Base-by-base conservation (phyloP, 1,140 invertebrate genomes). In the Drosophila ambigua region DNA sequence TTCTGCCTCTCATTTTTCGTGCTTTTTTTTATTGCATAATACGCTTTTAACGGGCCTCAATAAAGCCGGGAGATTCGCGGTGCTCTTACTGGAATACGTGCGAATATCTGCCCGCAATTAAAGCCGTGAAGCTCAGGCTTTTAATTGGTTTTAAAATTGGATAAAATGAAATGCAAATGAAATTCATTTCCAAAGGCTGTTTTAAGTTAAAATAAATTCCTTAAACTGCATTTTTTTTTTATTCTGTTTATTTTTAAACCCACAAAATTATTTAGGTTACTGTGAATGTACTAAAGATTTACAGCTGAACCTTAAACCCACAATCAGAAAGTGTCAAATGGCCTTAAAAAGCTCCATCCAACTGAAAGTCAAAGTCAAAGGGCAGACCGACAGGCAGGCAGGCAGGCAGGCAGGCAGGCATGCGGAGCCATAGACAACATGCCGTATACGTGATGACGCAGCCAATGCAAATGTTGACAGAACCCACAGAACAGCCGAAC, bases 21-120 rank as follows among this genome's bases (percentile, higher is more conserved):
- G 15, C 20, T 20, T 7, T 51, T 46, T 31, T 74, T 87, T 81
- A 81, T 87, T 59, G 69, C 63, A 87, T 85, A 78, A 85, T 81
- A 85, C 74, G 49, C 54, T 81, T 72, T 85, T 85, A 87, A 85
- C 75, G 65, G 77, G 41, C 51, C 23, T n/a, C 48, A 44, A 77
- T 79, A 79, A 83, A 84, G 51, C 23, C 8, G 11, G 15, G 23
- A 44, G 16, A 45, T 31, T 43, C 13, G 24, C 43, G n/a, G 39
- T 66, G 57, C 65, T 53, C 9, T 43, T 15, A 2, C 13, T 4
- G 23, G 8, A 54, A 54, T 41, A 8, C n/a, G 15, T 13, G 35
- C 11, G 15, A 39, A 48, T 78, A 64, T 75, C 49, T 65, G 75
- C 11, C 28, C 31, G 69, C 79, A 83, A 78, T 82, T 82, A 82